Evolutionary conservation across 2,797 vertebrate species (phyloP).

Genomic region (Rhincodon typus): DNA sequence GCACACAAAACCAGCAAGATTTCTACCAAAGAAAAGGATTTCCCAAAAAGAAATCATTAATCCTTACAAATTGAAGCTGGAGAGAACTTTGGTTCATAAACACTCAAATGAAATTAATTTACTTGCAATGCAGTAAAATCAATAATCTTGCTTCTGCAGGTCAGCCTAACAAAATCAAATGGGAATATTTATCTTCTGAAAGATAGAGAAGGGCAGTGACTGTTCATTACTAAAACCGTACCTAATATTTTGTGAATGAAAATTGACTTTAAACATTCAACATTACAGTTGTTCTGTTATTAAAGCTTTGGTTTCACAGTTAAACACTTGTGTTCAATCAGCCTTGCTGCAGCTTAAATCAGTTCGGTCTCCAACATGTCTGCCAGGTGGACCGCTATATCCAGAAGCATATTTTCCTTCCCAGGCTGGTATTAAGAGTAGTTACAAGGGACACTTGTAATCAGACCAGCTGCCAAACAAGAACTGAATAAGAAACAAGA

Average conservation of each 20-base stretch:
- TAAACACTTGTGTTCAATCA: not conserved
- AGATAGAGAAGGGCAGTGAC: not conserved
- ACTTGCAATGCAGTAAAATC: not conserved
- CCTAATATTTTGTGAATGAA: not conserved
- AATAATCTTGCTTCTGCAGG: not conserved
- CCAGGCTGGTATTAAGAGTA: not conserved
- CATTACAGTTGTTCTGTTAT: not conserved
- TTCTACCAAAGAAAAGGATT: not conserved
- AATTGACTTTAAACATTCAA: not conserved
- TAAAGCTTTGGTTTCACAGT: not conserved
- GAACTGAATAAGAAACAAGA: not conserved
- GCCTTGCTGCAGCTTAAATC: not conserved
- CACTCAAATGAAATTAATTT: not conserved
- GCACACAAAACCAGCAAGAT: not conserved
- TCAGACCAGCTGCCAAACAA: not conserved
- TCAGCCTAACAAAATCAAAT: not conserved
- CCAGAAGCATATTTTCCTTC: not conserved
- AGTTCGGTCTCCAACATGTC: not conserved
- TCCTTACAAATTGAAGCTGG: not conserved
- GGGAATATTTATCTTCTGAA: not conserved
- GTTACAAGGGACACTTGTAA: not conserved
- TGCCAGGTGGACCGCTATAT: not conserved
- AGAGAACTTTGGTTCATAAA: not conserved
- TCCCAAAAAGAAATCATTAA: not conserved
- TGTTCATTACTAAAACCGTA: not conserved